phyloP scores from a whole-genome alignment of 1,140 invertebrate genomes.

The Capitella teleta region DNA sequence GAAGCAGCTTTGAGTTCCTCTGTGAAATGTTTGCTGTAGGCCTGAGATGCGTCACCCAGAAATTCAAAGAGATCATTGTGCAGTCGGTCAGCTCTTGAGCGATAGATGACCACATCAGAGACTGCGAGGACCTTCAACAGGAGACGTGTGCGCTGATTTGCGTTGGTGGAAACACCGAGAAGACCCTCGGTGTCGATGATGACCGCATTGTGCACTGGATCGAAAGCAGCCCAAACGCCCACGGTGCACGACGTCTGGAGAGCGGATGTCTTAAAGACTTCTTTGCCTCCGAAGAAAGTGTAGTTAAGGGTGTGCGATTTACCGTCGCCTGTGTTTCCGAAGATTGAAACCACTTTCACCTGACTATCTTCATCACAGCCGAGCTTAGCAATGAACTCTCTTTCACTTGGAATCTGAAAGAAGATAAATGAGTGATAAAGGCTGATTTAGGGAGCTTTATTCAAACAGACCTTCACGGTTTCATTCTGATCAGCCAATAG shows the following conservation, averaged over 20 bases:
- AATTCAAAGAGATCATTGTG: conserved; percentile 71
- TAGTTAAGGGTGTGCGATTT: conserved; percentile 74
- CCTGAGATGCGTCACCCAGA: conserved; percentile 62
- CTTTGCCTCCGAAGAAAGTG: conserved; percentile 62
- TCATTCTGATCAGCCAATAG: conserved; percentile 40
- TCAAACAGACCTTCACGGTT: conserved; percentile 25
- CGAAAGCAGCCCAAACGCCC: conserved; percentile 69
- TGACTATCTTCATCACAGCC: conserved; percentile 24
- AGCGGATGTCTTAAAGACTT: conserved; percentile 63
- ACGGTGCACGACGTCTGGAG: conserved; percentile 64
- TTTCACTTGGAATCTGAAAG: conserved; percentile 28
- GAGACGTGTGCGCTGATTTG: conserved; percentile 60
- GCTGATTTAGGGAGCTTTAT: background rate
- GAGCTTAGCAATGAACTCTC: conserved; percentile 37
- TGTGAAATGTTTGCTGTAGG: conserved; percentile 64
- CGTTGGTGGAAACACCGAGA: conserved; percentile 53
- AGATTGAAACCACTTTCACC: conserved; percentile 77
- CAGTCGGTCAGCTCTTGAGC: conserved; percentile 63
- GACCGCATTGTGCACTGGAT: conserved; percentile 53
- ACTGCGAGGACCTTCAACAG: conserved; percentile 67
- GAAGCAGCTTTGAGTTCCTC: conserved; percentile 51
- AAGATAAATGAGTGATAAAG: conserved; percentile 9
- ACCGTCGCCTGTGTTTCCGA: conserved; percentile 77
- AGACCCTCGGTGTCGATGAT: conserved; percentile 73
- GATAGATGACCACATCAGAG: conserved; percentile 70